These are phyloP conservation scores for Euplexia lucipara DNA, from an alignment of 2,888 invertebrate genomes.

Conservation along the genomic window DNA sequence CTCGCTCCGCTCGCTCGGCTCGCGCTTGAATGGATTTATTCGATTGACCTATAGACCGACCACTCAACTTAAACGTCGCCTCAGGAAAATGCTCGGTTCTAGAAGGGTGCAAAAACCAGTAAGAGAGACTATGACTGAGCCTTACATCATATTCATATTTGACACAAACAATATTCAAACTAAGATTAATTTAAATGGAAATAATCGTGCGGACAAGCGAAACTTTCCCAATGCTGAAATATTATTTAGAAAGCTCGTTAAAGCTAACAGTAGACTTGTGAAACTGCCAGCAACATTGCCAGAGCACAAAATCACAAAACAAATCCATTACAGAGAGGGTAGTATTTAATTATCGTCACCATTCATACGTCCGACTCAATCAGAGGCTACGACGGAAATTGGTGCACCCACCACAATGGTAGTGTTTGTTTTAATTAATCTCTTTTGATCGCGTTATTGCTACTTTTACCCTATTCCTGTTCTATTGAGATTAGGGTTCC, in stretches of 20 bases:
- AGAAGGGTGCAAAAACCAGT: too few relatives aligned
- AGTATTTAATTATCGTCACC: constrained; percentile 64
- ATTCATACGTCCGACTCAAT: constrained; percentile 59
- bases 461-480: constrained; percentile 14
- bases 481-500: neutral
- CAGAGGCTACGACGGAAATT: constrained; percentile 38
- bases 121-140: too few relatives aligned
- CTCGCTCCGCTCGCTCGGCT: too few relatives aligned
- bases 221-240: neutral
- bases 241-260: constrained; percentile 34
- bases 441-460: constrained; percentile 37
- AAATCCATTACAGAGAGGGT: constrained; percentile 55
- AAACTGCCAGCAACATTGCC: constrained; percentile 28
- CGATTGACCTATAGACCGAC: too few relatives aligned
- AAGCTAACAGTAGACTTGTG: constrained; percentile 20
- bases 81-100: too few relatives aligned
- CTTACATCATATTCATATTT: too few relatives aligned
- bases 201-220: neutral
- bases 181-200: too few relatives aligned
- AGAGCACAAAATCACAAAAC: constrained; percentile 50
- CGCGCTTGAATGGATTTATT: too few relatives aligned
- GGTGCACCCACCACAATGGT: constrained; percentile 41
- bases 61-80: too few relatives aligned
- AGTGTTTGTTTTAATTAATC: constrained; percentile 55
- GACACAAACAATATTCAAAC: too few relatives aligned